These are phyloP conservation scores for Galeopsomyia nigrocyanea DNA, from an alignment of 2,888 invertebrate genomes.

Conservation along the genomic window DNA sequence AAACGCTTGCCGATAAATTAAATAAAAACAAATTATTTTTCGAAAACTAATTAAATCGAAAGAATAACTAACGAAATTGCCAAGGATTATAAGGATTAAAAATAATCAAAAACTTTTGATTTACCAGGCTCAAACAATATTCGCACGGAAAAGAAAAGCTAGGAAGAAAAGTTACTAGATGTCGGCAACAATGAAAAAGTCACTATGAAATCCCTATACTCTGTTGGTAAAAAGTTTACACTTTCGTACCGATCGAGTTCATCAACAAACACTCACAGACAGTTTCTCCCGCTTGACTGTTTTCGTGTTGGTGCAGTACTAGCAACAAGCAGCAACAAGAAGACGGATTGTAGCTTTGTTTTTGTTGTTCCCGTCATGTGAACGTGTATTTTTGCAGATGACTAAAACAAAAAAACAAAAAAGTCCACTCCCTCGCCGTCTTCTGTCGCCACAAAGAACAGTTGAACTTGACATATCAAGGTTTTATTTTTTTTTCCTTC, in stretches of 20 bases:
- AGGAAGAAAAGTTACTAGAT: conserved; percentile 25
- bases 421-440: too few relatives aligned
- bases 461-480: background rate
- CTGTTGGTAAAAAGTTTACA: background rate
- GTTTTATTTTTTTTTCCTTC: background rate
- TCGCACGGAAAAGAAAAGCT: conserved; percentile 31
- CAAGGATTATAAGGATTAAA: conserved; percentile 42
- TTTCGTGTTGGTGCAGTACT: too few relatives aligned
- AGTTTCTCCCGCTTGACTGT: too few relatives aligned
- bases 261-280: too few relatives aligned
- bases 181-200: background rate
- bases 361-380: too few relatives aligned
- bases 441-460: background rate
- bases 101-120: conserved; percentile 23
- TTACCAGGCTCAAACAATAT: conserved; percentile 37
- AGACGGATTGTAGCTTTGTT: too few relatives aligned
- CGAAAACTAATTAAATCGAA: background rate
- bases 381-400: background rate
- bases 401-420: too few relatives aligned
- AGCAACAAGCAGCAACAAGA: too few relatives aligned
- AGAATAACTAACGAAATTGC: conserved; percentile 10
- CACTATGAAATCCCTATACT: conserved; percentile 17
- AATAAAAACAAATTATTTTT: background rate
- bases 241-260: too few relatives aligned
- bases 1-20: conserved; percentile 14